Conservation (phyloP, 92 coral and sea anemone species). For the Virgularia gustaviana region DNA sequence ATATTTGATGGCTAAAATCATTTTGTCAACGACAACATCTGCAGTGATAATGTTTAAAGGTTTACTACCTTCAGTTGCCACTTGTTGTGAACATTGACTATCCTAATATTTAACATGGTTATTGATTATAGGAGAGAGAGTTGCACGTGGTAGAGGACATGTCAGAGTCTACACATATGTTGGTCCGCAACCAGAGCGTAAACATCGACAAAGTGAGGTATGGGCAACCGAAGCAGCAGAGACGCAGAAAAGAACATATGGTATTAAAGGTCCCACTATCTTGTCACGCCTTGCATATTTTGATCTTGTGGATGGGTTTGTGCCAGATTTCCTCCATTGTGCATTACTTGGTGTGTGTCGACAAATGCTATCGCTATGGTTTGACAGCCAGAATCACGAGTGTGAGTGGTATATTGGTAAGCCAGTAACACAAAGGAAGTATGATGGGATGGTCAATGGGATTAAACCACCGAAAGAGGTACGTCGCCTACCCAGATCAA, state of each 20-base stretch:
- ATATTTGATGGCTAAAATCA: too few species aligned
- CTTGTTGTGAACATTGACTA: too few species aligned
- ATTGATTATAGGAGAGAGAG: neutral
- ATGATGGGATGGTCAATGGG: constrained; percentile 4
- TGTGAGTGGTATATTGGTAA: constrained; percentile 13
- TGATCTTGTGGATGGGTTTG: constrained; percentile 22
- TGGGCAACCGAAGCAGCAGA: constrained; percentile 2
- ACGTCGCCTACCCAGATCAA: constrained; percentile 17
- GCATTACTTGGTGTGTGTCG: constrained; percentile 17
- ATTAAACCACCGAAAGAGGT: constrained; percentile 14
- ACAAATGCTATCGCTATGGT: constrained; percentile 11
- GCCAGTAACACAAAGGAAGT: neutral
- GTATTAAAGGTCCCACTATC: constrained; percentile 13
- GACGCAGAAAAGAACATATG: neutral
- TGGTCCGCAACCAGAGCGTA: neutral
- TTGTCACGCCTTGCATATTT: constrained; percentile 7
- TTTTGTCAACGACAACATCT: too few species aligned
- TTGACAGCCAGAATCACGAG: constrained; percentile 13
- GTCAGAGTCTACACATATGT: neutral
- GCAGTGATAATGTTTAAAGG: too few species aligned
- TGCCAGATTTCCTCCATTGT: too few species aligned
- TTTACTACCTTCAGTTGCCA: too few species aligned
- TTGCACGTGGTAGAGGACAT: neutral
- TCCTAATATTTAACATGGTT: too few species aligned
- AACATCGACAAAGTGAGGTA: neutral